Percentiles rank a stretch among this genome's conserved stretches.
These are phyloP conservation scores for Pachliopta kotzebuea DNA, from an alignment of 2,888 invertebrate genomes.

Conservation along the genomic window DNA sequence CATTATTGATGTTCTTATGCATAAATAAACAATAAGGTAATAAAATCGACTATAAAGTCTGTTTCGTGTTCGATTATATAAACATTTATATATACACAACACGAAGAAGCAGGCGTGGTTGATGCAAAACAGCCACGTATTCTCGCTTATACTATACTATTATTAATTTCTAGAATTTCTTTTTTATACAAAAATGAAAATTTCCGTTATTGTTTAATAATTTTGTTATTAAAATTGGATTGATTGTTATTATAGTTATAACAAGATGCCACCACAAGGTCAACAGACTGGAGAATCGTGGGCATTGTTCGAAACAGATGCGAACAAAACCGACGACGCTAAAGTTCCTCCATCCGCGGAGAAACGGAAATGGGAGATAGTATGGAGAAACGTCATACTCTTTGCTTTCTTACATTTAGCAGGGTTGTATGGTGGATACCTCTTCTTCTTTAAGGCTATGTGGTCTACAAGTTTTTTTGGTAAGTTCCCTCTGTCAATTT, in stretches of 20 bases:
- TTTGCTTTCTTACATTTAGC: constrained; percentile 86
- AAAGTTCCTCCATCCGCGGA: constrained; percentile 70
- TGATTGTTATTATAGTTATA: background rate
- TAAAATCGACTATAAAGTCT: background rate
- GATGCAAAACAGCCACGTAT: background rate
- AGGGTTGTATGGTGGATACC: constrained; percentile 87
- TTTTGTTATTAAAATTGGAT: background rate
- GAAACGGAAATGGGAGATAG: constrained; percentile 81
- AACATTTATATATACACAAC: background rate
- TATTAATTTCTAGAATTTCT: too few relatives aligned
- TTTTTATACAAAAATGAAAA: background rate
- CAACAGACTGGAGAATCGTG: constrained; percentile 54
- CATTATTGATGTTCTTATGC: background rate
- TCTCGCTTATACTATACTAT: background rate
- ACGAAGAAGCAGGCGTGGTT: background rate
- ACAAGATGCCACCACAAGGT: constrained; percentile 67
- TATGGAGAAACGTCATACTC: constrained; percentile 90
- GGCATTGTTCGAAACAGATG: constrained; percentile 66
- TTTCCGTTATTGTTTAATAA: background rate
- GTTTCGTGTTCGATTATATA: background rate
- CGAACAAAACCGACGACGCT: constrained; percentile 43
- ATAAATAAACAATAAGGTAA: background rate
- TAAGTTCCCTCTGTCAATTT: constrained; percentile 63
- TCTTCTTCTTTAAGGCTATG: constrained; percentile 86
- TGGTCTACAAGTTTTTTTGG: constrained; percentile 84